Conservation (phyloP, 1,140 invertebrate genomes). For the Pseudomyrmex gracilis region DNA sequence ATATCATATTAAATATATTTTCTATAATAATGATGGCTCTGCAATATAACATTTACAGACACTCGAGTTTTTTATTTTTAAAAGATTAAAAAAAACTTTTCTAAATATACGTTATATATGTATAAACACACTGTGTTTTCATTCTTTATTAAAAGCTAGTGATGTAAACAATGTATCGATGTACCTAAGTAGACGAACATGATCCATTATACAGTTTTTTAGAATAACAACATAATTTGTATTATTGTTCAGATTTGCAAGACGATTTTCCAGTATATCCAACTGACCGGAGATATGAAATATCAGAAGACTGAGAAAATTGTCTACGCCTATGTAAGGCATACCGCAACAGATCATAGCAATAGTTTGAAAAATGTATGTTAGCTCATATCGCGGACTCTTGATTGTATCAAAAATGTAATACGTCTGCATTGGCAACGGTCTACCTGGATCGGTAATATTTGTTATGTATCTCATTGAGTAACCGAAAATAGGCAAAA, state of each 20-base stretch:
- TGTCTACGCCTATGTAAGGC: conserved; percentile 28
- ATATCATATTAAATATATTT: conserved; percentile 11
- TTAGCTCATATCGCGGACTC: conserved; percentile 45
- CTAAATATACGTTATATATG: no score
- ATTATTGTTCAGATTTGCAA: neutral
- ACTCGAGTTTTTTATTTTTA: no score
- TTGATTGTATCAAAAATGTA: conserved; percentile 3
- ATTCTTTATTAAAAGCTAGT: no score
- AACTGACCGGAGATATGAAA: conserved; percentile 47
- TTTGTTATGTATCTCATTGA: neutral
- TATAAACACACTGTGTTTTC: no score
- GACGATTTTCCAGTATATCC: conserved; percentile 13
- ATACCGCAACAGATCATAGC: neutral
- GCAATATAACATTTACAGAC: neutral
- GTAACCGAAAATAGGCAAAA: conserved; percentile 9
- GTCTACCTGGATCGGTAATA: neutral
- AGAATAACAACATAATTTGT: neutral
- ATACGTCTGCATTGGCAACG: conserved; percentile 20
- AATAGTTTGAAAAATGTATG: neutral
- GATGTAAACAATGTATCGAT: neutral
- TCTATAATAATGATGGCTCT: conserved; percentile 33
- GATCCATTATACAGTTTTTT: neutral
- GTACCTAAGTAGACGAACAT: conserved; percentile 37
- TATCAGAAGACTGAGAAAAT: conserved; percentile 22
- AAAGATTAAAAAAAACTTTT: no score